phyloP scores from a whole-genome alignment of 2,113 vertebrate genomes.

The Pangasianodon gigas region DNA sequence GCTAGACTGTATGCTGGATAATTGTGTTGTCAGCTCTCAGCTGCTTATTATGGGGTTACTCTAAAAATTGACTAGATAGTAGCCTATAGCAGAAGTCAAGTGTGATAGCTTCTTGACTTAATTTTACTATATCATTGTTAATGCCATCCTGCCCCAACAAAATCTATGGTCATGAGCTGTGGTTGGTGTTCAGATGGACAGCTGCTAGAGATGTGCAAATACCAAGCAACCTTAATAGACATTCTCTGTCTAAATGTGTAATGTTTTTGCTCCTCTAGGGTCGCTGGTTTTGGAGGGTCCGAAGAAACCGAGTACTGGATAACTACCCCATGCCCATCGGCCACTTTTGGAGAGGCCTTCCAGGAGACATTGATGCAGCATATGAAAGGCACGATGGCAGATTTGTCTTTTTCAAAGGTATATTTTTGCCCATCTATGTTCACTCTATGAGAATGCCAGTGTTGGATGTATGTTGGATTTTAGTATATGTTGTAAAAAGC shows the following conservation, averaged over 20 bases:
- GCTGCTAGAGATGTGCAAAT: neutral
- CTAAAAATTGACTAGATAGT: too few relatives aligned
- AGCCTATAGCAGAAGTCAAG: too few relatives aligned
- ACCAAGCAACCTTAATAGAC: neutral
- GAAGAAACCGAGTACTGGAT: constrained; percentile 91
- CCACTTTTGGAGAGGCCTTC: constrained; percentile 96
- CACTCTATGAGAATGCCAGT: neutral
- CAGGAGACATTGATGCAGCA: constrained; percentile 87
- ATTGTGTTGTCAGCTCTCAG: too few relatives aligned
- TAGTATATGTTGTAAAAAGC: constrained; percentile 32
- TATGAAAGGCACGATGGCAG: constrained; percentile 92
- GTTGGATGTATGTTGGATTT: neutral
- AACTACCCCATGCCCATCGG: constrained; percentile 97
- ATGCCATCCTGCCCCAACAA: neutral
- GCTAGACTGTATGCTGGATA: too few relatives aligned
- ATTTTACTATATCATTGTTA: neutral
- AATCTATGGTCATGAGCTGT: neutral
- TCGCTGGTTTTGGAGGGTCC: constrained; percentile 96
- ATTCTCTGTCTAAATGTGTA: neutral
- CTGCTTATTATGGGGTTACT: too few relatives aligned
- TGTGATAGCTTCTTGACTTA: too few relatives aligned
- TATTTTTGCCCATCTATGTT: neutral
- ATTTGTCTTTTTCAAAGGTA: constrained; percentile 98
- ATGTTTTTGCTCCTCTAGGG: constrained; percentile 72
- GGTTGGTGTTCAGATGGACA: neutral